Evolutionary conservation across 2,113 vertebrate genomes (phyloP).

Genomic region (Oophaga pumilio): DNA sequence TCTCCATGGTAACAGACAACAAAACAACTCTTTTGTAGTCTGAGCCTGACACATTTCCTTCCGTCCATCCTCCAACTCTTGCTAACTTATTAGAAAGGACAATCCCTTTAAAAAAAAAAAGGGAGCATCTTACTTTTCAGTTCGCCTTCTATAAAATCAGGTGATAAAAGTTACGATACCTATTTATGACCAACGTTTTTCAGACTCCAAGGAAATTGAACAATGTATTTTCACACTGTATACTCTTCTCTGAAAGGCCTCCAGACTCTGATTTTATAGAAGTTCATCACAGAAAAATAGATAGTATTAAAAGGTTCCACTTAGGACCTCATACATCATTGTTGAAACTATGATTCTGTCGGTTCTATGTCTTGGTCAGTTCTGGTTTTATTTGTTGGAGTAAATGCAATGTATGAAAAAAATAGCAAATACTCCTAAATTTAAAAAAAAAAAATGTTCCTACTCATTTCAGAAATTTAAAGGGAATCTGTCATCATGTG

Average conservation of each 20-base stretch:
- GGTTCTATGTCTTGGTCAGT: not conserved
- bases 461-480: not conserved
- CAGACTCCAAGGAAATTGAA: not conserved
- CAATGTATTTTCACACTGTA: not conserved
- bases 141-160: not conserved
- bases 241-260: not conserved
- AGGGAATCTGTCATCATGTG: no score
- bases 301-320: not conserved
- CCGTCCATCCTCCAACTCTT: no score
- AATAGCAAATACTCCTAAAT: not conserved
- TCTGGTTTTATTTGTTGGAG: not conserved
- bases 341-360: not conserved
- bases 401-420: not conserved
- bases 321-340: not conserved
- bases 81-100: no score
- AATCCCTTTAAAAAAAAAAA: no score
- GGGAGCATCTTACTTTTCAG: no score
- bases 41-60: no score
- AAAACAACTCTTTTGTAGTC: no score
- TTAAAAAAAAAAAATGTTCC: not conserved
- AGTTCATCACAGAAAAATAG: not conserved
- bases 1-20: no score
- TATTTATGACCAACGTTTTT: not conserved
- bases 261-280: not conserved
- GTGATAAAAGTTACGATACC: not conserved